Percentiles rank a stretch among this genome's conserved stretches.
These are phyloP conservation scores for Phrynocephalus vlangalii DNA, from an alignment of 2,797 vertebrate genomes.

Conservation along the genomic window DNA sequence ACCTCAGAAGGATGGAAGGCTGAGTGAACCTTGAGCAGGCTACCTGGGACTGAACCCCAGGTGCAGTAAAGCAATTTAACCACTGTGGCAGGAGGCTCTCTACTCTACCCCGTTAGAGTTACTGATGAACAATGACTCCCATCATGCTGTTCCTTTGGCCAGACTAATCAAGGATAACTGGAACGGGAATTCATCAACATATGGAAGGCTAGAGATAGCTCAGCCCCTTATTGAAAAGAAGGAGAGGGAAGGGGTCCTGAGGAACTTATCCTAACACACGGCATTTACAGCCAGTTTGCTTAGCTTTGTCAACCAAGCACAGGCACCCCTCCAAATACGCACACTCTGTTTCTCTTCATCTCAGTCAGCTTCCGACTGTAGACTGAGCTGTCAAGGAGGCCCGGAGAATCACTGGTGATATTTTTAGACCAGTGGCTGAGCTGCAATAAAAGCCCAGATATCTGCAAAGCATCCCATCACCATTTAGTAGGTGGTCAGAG, in stretches of 20 bases:
- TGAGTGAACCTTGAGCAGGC: no score
- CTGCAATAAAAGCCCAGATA: neutral
- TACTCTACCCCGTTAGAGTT: neutral
- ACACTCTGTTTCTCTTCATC: neutral
- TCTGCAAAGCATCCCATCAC: conserved; percentile 1
- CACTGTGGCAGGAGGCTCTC: no score
- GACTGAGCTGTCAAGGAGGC: neutral
- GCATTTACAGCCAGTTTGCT: conserved; percentile 5
- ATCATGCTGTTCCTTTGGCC: neutral
- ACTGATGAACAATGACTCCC: neutral
- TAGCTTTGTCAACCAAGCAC: conserved; percentile 18
- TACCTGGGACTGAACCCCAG: no score
- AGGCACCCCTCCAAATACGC: neutral
- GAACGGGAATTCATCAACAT: neutral
- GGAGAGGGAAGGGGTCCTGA: neutral
- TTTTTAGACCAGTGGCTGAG: conserved; percentile 5
- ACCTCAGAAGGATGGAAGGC: no score
- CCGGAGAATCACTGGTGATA: neutral
- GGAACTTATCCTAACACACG: neutral
- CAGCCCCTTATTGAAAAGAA: neutral
- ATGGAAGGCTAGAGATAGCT: neutral
- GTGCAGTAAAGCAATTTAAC: no score
- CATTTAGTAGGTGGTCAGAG: neutral
- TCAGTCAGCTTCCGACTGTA: neutral
- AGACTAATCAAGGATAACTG: neutral